These are phyloP conservation scores for Monarcha castaneiventris DNA, from an alignment of 2,113 vertebrate species.

Conservation along the genomic window DNA sequence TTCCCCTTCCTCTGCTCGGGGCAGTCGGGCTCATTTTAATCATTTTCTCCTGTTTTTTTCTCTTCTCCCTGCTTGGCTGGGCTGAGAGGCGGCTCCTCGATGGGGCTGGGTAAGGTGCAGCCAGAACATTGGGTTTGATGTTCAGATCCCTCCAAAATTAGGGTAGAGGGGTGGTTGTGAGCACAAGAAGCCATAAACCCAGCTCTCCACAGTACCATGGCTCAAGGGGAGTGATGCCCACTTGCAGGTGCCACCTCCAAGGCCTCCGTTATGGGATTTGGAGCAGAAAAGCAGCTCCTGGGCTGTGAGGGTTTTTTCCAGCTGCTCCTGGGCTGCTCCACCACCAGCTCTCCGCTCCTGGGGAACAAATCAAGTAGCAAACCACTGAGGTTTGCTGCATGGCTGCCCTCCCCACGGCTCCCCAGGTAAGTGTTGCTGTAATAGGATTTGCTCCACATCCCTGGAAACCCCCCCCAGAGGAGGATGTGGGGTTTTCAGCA, in stretches of 20 bases:
- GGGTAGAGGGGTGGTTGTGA: not conserved
- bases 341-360: not conserved
- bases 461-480: not conserved
- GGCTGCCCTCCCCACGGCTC: conserved; percentile 38
- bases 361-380: conserved; percentile 36
- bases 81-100: rapidly evolving
- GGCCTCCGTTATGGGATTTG: not conserved
- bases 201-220: rapidly evolving
- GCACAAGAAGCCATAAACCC: rapidly evolving
- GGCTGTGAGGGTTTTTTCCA: not conserved
- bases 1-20: not conserved
- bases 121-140: rapidly evolving
- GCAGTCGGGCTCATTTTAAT: not conserved
- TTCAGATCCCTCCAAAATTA: not conserved
- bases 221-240: not conserved
- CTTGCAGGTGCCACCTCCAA: not conserved
- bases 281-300: not conserved
- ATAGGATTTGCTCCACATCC: conserved; percentile 42
- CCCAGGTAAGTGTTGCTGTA: conserved; percentile 43
- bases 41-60: not conserved
- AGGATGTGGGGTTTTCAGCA: conserved; percentile 20
- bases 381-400: conserved; percentile 46
- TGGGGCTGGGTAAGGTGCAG: not conserved
- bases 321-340: not conserved
- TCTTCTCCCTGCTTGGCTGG: not conserved